Evolutionary conservation across 37 sponge, comb jelly and placozoan species (phyloP).

Genomic region (Halisarca cf. caerulea): DNA sequence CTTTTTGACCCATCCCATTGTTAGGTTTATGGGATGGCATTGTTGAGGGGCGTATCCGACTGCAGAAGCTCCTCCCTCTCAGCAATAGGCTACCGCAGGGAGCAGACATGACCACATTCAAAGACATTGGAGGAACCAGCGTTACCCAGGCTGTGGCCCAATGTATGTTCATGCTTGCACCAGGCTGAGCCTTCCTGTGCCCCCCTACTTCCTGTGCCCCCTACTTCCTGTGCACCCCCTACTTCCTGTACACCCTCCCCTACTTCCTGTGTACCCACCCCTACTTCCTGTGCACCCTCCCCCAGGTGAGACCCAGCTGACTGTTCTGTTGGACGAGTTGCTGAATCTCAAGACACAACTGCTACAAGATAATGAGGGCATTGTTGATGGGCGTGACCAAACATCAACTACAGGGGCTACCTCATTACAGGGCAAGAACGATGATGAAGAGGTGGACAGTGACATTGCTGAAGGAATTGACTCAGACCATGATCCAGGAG

Average conservation of each 20-base stretch:
- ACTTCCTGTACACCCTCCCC: too few relatives aligned
- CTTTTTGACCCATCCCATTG: too few relatives aligned
- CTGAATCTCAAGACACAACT: constrained; percentile 40
- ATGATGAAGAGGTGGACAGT: constrained; percentile 60
- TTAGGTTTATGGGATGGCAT: constrained; percentile 77
- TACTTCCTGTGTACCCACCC: too few relatives aligned
- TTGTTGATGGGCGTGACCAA: not conserved
- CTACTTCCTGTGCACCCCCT: too few relatives aligned
- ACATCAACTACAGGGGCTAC: not conserved
- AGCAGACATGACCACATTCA: constrained; percentile 35
- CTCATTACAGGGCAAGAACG: not conserved
- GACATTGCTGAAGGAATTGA: constrained; percentile 25
- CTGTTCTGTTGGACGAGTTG: constrained; percentile 31
- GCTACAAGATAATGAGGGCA: constrained; percentile 39
- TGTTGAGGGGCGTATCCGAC: constrained; percentile 73
- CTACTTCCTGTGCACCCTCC: not conserved
- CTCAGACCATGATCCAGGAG: not conserved
- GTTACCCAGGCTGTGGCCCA: not conserved
- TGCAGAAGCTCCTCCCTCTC: constrained; percentile 66
- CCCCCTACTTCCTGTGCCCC: too few relatives aligned
- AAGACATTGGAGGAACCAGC: constrained; percentile 13
- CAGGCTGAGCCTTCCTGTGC: too few relatives aligned
- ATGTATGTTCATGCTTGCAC: too few relatives aligned
- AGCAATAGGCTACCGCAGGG: constrained; percentile 73
- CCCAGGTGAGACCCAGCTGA: not conserved